Conservation (phyloP, 2,113 vertebrate genomes). For the Sebastes fasciatus region DNA sequence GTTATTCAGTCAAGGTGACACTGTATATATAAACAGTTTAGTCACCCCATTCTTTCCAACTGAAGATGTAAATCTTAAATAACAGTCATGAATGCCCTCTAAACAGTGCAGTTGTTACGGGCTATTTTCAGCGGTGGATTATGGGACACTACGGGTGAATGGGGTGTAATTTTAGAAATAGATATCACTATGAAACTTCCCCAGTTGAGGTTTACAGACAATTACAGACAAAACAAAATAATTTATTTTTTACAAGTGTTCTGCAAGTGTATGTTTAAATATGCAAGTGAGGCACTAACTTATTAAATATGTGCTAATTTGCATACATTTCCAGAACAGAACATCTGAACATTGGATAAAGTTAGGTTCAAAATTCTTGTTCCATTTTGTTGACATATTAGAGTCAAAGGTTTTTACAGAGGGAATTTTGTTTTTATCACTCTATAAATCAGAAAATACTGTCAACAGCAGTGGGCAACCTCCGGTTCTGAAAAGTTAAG, state of each 20-base stretch:
- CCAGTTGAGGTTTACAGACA: neutral
- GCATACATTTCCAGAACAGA: neutral
- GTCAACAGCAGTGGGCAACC: no score
- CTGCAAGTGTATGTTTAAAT: neutral
- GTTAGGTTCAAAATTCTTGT: neutral
- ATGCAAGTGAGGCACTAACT: neutral
- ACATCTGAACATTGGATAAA: neutral
- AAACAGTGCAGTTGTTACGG: neutral
- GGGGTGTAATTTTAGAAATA: neutral
- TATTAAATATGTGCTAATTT: neutral
- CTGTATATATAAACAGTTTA: neutral
- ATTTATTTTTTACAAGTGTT: neutral
- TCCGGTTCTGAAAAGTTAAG: no score
- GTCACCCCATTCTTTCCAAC: neutral
- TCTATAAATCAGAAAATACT: neutral
- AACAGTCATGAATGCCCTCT: neutral
- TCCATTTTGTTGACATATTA: neutral
- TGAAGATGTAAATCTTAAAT: neutral
- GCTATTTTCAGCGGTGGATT: neutral
- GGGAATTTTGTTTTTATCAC: neutral
- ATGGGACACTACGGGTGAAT: neutral
- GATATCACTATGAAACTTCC: neutral
- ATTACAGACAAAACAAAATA: no score
- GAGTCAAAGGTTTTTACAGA: neutral
- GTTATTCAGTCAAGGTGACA: neutral